phyloP scores from a whole-genome alignment of 2,113 vertebrate genomes.

The Caretta caretta region DNA sequence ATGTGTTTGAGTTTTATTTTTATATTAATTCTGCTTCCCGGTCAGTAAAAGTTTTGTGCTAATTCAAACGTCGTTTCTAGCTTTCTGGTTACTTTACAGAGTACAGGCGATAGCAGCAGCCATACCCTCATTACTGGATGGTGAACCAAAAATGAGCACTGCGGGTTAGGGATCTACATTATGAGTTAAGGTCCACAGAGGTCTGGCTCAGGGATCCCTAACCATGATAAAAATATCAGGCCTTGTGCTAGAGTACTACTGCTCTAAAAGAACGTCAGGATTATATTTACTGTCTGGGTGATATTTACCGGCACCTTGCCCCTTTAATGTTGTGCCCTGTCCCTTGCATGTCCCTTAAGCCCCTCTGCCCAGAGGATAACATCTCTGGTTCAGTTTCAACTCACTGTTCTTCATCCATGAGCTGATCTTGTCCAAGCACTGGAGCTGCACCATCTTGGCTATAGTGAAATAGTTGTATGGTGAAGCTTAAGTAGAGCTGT shows the following conservation, averaged over 20 bases:
- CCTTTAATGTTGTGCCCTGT: neutral
- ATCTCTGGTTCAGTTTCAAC: neutral
- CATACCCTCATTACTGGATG: neutral
- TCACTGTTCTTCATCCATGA: too few relatives aligned
- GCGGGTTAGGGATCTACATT: fast-evolving
- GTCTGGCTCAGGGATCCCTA: neutral
- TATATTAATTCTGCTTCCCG: neutral
- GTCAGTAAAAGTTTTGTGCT: neutral
- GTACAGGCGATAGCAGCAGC: neutral
- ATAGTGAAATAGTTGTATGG: too few relatives aligned
- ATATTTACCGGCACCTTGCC: neutral
- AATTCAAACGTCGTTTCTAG: neutral
- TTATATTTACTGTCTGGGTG: neutral
- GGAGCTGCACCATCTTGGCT: too few relatives aligned
- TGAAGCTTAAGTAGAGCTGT: neutral
- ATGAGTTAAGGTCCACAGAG: neutral
- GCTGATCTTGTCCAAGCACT: too few relatives aligned
- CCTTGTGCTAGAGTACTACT: neutral
- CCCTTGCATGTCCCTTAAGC: too few relatives aligned
- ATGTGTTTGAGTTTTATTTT: neutral
- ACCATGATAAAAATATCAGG: neutral
- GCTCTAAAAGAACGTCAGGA: neutral
- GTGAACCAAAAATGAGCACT: neutral
- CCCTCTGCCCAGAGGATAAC: neutral
- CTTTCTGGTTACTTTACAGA: neutral